A percentile compares a stretch with the other conserved stretches of the same genome.
Evolutionary conservation across 2,888 invertebrate genomes (phyloP).

Genomic region (Ashinkailepas kermadecensis): DNA sequence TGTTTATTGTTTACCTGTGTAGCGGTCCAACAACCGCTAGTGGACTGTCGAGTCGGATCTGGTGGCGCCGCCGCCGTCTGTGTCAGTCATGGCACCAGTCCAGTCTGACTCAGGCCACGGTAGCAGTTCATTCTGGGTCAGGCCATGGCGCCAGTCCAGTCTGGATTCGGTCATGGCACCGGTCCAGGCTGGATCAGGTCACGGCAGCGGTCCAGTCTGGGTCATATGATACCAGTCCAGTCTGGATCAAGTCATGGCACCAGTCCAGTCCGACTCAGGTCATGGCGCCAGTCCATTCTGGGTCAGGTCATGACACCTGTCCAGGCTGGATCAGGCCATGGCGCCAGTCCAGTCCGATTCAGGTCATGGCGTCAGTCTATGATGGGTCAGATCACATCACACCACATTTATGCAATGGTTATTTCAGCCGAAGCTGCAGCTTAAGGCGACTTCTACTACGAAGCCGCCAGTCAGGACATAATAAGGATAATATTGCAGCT

Average conservation of each 20-base stretch:
- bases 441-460: no score
- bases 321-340: neutral
- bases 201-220: neutral
- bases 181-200: neutral
- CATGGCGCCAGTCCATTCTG: neutral
- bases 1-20: conserved; percentile 18
- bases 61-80: no score
- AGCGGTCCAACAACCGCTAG: neutral
- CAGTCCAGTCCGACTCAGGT: neutral
- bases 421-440: no score
- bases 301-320: neutral
- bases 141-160: neutral
- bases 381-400: no score
- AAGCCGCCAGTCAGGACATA: no score
- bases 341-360: neutral
- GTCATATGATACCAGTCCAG: neutral
- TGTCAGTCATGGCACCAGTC: no score
- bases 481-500: no score
- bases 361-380: neutral
- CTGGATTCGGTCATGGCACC: neutral
- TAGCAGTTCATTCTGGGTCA: neutral
- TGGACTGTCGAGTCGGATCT: no score
- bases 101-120: neutral
- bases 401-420: no score
- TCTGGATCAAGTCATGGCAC: neutral